Conservation (phyloP, 2,113 vertebrate species). For the Laterallus jamaicensis region DNA sequence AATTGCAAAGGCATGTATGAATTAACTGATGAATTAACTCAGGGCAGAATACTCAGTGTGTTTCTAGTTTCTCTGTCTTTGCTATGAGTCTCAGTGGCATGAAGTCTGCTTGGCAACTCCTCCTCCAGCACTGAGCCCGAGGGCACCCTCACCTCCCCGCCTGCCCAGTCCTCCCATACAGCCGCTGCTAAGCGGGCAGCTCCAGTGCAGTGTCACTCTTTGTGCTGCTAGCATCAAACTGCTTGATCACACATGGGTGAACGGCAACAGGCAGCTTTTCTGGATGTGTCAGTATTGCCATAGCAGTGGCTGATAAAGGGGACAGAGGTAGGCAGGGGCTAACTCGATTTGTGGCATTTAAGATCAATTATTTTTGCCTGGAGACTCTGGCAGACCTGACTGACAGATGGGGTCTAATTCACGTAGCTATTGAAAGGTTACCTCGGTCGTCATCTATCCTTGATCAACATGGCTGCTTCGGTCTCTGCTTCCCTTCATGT, state of each 20-base stretch:
- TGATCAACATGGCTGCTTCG: constrained; percentile 14
- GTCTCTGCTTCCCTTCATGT: constrained; percentile 45
- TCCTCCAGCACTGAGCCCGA: not conserved
- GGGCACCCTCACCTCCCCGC: not conserved
- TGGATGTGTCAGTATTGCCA: not conserved
- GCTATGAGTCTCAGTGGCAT: not conserved
- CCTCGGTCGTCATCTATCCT: not conserved
- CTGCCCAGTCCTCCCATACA: not conserved
- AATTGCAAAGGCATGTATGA: not conserved
- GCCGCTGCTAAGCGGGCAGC: not conserved
- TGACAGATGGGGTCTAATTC: not conserved
- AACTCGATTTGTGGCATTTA: not conserved
- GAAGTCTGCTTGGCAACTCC: not conserved
- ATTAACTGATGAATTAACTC: not conserved
- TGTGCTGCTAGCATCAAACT: not conserved
- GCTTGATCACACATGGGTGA: not conserved
- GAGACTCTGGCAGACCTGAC: not conserved
- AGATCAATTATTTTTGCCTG: not conserved
- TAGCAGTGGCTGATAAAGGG: not conserved
- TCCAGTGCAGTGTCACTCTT: not conserved
- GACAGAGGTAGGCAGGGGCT: not conserved
- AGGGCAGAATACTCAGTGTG: not conserved
- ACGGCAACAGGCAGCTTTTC: not conserved
- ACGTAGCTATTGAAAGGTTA: not conserved
- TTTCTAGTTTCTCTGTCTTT: not conserved